A percentile compares a stretch with the other conserved stretches of the same genome.
Conservation (phyloP, 2,888 invertebrate species). For the Salticus scenicus region DNA sequence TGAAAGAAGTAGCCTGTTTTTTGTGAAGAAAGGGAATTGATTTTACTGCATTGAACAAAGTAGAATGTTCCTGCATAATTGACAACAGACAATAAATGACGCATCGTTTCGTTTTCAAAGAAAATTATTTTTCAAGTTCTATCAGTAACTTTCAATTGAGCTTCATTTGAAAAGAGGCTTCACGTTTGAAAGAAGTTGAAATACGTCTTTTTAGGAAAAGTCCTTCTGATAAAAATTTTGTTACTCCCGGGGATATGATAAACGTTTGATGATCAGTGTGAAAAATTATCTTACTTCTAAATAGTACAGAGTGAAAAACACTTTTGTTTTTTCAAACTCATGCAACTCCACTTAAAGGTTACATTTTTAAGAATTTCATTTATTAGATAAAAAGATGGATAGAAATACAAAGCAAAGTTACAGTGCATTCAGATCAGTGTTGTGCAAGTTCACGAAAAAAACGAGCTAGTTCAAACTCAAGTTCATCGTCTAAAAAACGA, state of each 20-base stretch:
- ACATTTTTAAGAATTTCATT: too few species aligned
- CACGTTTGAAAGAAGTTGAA: not conserved
- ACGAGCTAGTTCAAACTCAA: too few species aligned
- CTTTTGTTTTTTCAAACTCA: not conserved
- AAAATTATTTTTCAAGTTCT: not conserved
- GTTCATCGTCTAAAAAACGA: too few species aligned
- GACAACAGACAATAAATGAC: constrained; percentile 11
- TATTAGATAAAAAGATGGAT: too few species aligned
- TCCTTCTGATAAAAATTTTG: not conserved
- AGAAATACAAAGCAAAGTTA: too few species aligned
- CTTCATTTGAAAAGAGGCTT: not conserved
- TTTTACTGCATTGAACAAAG: not conserved
- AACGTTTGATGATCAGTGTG: not conserved
- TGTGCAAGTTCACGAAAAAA: too few species aligned
- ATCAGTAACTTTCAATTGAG: constrained; percentile 10
- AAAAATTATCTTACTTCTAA: constrained; percentile 1
- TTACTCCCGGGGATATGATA: constrained; percentile 9
- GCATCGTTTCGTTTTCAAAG: not conserved
- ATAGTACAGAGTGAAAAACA: not conserved
- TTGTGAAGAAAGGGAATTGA: too few species aligned
- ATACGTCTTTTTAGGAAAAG: not conserved
- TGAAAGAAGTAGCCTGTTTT: too few species aligned
- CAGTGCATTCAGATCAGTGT: too few species aligned
- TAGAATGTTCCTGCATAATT: not conserved
- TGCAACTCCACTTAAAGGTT: too few species aligned